Evolutionary conservation across 2,797 vertebrate genomes (phyloP), one percentile per base, ranked within the genome.

Genomic region (Spinibarbus caldwelli): DNA sequence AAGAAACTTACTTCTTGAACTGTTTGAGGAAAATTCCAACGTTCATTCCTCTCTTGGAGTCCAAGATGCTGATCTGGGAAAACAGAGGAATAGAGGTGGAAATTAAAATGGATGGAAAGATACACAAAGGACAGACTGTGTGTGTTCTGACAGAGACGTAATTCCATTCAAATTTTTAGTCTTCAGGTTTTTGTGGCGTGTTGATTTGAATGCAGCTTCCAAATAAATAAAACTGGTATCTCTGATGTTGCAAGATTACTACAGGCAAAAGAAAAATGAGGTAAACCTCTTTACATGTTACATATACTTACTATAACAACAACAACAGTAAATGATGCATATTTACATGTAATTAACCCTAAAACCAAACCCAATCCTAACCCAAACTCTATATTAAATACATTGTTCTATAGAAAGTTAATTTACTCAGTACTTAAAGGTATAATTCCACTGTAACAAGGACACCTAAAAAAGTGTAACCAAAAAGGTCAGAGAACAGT

Each of bases 11-110:
- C 98, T 96, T 99, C 93, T 98, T 99, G 93, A 99, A 99, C 89
- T 99, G 98, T 90, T 98, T 99, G 88, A 99, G 96, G 93, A 98
- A 99, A 94, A 99, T 99, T 34, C 97, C 98, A 92, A 99, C 95
- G 78, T 99, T 99, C 98, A 99, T 99, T 86, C 96, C 98, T 90
- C 98, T 96, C 92, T 99, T 99, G 88, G 98, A 96, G 94, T 98
- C 98, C 91, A 99, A 95, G 93, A 99, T 95, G 90, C 96, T 96
- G 94, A 99, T 93, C 98, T 99, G 91, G 72, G 89, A 92, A 87
- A 86, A 92, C 59, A 89, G 67, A 7, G 64, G 19, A 89, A 67
- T 83, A 70, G 26, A 43, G 45, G 36, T 29, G 4, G 67, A 26
- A 29, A 5, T 70, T 66, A 52, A 75, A 43, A 31, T n/a, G 1